These are phyloP conservation scores for Atractosteus spatula DNA, from an alignment of 2,113 vertebrate species.

Conservation along the genomic window DNA sequence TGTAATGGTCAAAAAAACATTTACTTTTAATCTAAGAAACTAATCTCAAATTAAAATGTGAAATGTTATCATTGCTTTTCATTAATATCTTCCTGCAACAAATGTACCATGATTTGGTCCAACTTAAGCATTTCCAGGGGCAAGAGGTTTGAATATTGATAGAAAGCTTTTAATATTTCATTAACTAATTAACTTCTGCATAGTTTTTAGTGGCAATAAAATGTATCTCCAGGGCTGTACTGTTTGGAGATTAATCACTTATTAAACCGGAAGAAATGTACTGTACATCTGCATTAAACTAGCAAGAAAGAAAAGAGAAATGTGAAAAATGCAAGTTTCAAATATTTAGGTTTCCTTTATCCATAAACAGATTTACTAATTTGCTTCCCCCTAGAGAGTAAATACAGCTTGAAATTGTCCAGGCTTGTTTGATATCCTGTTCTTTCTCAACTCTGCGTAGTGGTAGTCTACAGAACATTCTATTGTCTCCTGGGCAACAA, in stretches of 20 bases:
- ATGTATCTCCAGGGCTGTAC: constrained; percentile 59
- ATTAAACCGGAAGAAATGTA: constrained; percentile 24
- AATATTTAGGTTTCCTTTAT: too few relatives aligned
- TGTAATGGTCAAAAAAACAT: too few relatives aligned
- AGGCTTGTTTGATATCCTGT: constrained; percentile 34
- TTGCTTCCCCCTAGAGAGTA: neutral
- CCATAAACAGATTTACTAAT: neutral
- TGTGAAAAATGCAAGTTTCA: too few relatives aligned
- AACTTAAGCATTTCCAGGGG: too few relatives aligned
- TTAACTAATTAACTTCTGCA: constrained; percentile 64
- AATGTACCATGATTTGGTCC: too few relatives aligned
- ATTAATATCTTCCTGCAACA: too few relatives aligned
- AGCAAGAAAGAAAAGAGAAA: neutral
- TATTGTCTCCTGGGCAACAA: constrained; percentile 48
- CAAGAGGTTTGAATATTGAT: too few relatives aligned
- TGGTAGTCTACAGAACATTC: constrained; percentile 32
- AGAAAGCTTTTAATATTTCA: constrained; percentile 66
- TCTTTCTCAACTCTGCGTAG: constrained; percentile 34
- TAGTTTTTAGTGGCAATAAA: constrained; percentile 47
- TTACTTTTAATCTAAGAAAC: too few relatives aligned
- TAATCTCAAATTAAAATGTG: too few relatives aligned
- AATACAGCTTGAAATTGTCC: neutral
- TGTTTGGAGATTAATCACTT: constrained; percentile 58
- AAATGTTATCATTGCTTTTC: too few relatives aligned
- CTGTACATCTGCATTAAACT: neutral